Evolutionary conservation across 2,113 vertebrate genomes (phyloP).

Genomic region (Coturnix japonica): DNA sequence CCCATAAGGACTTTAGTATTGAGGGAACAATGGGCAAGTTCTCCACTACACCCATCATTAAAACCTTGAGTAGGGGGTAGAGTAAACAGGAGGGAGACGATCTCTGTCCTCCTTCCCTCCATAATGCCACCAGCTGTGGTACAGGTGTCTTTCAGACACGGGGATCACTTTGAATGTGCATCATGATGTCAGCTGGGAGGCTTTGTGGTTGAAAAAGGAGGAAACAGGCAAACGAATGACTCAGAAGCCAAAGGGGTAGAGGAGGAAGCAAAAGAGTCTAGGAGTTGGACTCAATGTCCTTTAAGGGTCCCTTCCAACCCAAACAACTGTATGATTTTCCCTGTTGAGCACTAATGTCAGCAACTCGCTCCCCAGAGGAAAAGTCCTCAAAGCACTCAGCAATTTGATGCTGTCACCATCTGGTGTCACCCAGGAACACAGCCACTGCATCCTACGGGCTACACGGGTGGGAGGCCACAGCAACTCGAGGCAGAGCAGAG

Average conservation of each 20-base stretch:
- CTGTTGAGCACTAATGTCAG: not conserved
- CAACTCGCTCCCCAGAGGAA: not conserved
- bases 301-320: too few species aligned
- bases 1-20: not conserved
- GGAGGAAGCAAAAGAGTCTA: not conserved
- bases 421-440: not conserved
- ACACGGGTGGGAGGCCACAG: not conserved
- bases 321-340: not conserved
- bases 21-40: not conserved
- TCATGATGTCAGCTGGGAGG: not conserved
- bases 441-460: not conserved
- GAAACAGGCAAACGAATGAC: not conserved
- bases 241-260: not conserved
- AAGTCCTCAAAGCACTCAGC: not conserved
- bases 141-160: not conserved
- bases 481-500: not conserved
- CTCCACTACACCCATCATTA: not conserved
- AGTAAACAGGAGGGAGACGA: not conserved
- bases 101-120: not conserved
- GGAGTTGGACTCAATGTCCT: too few species aligned
- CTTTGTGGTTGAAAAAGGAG: not conserved
- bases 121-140: not conserved
- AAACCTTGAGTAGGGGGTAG: not conserved
- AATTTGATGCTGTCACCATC: not conserved
- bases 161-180: not conserved